Conservation (phyloP, 2,888 invertebrate species). For the Limnephilus rhombicus region DNA sequence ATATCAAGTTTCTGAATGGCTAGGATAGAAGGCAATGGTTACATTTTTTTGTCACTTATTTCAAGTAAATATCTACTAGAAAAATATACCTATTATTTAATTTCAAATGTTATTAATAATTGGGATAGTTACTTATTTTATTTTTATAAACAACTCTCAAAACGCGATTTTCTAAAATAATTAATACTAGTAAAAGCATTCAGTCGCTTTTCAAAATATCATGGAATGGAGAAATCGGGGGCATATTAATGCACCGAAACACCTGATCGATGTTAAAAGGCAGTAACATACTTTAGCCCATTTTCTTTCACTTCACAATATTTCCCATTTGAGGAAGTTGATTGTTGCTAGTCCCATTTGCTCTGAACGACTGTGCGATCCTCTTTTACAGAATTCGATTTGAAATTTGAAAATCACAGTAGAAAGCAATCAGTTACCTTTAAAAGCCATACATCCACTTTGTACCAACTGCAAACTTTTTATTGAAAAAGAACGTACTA, state of each 20-base stretch:
- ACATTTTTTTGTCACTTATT: no score
- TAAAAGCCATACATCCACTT: not conserved
- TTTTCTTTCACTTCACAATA: not conserved
- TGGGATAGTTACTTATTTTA: no score
- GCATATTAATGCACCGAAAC: conserved; percentile 63
- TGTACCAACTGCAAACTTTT: no score
- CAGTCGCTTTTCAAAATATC: not conserved
- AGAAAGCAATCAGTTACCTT: not conserved
- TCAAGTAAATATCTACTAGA: no score
- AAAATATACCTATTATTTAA: no score
- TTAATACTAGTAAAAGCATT: not conserved
- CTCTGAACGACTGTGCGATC: not conserved
- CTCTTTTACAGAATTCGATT: not conserved
- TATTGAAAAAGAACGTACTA: no score
- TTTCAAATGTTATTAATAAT: no score
- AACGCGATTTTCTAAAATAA: not conserved
- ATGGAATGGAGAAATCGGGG: conserved; percentile 48
- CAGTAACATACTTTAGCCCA: conserved; percentile 50
- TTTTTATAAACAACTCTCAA: no score
- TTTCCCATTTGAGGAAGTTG: no score
- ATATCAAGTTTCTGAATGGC: no score
- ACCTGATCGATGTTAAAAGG: conserved; percentile 62
- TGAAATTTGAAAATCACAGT: not conserved
- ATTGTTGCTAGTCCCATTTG: not conserved
- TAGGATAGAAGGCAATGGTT: no score